Evolutionary conservation across 1,140 invertebrate genomes (phyloP), one percentile per base, ranked within the genome.

Genomic region (Drusus annulatus): DNA sequence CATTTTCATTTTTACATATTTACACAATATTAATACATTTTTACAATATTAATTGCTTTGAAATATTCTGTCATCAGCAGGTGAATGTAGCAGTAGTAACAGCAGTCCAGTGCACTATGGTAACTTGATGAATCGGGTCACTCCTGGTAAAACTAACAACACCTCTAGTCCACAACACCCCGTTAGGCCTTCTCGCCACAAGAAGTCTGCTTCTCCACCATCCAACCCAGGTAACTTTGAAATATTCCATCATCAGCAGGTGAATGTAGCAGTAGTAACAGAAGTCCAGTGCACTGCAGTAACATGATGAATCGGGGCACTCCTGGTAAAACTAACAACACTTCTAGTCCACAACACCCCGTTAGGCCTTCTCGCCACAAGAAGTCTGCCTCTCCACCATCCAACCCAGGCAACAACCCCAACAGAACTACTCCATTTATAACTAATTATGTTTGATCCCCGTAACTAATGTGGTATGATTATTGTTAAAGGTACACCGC

Each of bases 81-180:
- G 81, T 52, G 81, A 83, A 76, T 83, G 81, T 62, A 83, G 81
- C 51, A 83, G 81, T 65, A 83, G 81, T 62, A 83, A 83, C 74
- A 80, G 71, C 75, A 83, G 81, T 80, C 81, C 81, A 13, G 76
- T 83, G 7, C 81, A 83, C 68, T 62, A 71, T 62, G 21, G 51
- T 23, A 78, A 60, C 52, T 17, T 71, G 56, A 62, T 62, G 52
- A 78, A 76, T 58, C 50, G 71, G 52, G 68, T 51, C 21, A 45
- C 65, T 52, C 45, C 58, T 17, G 71, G 51, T 17, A 82, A 82
- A 52, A 54, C 81, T 25, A 80, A 80, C 71, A 83, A 83, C 56
- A 80, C 74, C 17, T 77, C 76, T 15, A 83, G 79, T 76, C 76
- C 81, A 25, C 78, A 80, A 52, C 78, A 80, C 76, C 81, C 81